Conservation (phyloP, 2,888 invertebrate species). For the Thera obeliscata region DNA sequence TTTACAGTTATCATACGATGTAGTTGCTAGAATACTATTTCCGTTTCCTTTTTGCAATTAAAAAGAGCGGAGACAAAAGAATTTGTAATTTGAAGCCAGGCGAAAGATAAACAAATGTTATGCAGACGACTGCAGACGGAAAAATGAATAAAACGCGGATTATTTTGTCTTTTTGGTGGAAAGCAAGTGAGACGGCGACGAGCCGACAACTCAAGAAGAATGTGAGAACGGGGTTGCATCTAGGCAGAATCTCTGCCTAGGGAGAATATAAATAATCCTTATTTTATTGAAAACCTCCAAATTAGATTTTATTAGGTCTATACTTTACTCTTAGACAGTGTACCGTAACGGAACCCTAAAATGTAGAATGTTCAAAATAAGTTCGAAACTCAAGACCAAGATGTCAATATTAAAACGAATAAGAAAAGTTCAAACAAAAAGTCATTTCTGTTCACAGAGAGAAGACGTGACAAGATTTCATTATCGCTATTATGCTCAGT, state of each 20-base stretch:
- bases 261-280: no score
- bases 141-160: slow-evolving; percentile 63
- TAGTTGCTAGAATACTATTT: slow-evolving; percentile 60
- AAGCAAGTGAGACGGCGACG: slow-evolving; percentile 46
- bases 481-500: no score
- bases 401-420: no score
- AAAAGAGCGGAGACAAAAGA: slow-evolving; percentile 73
- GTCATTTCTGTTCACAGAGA: no score
- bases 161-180: slow-evolving; percentile 62
- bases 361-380: no score
- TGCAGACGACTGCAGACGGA: slow-evolving; percentile 58
- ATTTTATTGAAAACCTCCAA: no score
- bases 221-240: slow-evolving; percentile 25
- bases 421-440: no score
- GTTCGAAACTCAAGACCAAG: no score
- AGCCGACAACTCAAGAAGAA: slow-evolving; percentile 46
- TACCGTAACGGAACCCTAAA: no score
- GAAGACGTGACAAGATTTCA: no score
- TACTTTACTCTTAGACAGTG: no score
- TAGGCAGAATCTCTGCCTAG: neutral
- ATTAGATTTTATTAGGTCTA: no score
- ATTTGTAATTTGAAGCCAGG: slow-evolving; percentile 76
- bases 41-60: slow-evolving; percentile 73
- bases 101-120: slow-evolving; percentile 72
- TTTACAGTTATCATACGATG: slow-evolving; percentile 52